Percentiles rank a stretch among this genome's conserved stretches.
Conservation (phyloP, 2,113 vertebrate genomes). For the Hiodon alosoides region DNA sequence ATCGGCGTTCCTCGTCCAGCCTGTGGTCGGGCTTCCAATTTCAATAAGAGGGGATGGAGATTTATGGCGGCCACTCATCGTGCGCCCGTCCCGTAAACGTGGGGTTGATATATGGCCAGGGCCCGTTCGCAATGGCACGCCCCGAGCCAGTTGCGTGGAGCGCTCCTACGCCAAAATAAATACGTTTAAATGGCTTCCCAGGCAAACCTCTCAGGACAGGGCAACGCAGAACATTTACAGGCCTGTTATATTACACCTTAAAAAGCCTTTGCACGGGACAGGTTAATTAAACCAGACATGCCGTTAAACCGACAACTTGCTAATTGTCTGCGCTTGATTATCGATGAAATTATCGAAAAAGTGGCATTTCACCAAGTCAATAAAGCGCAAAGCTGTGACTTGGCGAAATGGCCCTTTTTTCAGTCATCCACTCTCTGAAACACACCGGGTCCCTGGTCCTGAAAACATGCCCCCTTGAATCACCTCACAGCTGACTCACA, state of each 20-base stretch:
- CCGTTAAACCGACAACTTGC: neutral
- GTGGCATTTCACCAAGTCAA: neutral
- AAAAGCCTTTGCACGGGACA: neutral
- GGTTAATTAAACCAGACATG: neutral
- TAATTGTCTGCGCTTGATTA: neutral
- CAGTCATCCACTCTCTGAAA: too few species aligned
- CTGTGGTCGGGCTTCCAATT: conserved; percentile 29
- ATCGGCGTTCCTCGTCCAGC: neutral
- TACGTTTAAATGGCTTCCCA: neutral
- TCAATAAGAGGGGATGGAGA: conserved; percentile 47
- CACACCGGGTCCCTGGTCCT: too few species aligned
- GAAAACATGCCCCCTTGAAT: too few species aligned
- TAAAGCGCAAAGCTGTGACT: too few species aligned
- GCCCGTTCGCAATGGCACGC: conserved; percentile 7
- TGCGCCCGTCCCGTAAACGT: conserved; percentile 47
- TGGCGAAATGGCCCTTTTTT: too few species aligned
- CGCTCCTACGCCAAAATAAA: neutral
- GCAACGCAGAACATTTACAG: too few species aligned
- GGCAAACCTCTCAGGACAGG: neutral
- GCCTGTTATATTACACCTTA: too few species aligned
- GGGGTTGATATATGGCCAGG: conserved; percentile 33
- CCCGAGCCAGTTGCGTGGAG: neutral
- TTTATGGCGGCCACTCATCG: conserved; percentile 50
- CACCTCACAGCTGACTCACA: too few species aligned
- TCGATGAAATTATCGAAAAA: neutral